Percentiles rank a stretch among this genome's conserved stretches.
These are phyloP conservation scores for Malurus elegans DNA, from an alignment of 2,113 vertebrate species.

Conservation along the genomic window DNA sequence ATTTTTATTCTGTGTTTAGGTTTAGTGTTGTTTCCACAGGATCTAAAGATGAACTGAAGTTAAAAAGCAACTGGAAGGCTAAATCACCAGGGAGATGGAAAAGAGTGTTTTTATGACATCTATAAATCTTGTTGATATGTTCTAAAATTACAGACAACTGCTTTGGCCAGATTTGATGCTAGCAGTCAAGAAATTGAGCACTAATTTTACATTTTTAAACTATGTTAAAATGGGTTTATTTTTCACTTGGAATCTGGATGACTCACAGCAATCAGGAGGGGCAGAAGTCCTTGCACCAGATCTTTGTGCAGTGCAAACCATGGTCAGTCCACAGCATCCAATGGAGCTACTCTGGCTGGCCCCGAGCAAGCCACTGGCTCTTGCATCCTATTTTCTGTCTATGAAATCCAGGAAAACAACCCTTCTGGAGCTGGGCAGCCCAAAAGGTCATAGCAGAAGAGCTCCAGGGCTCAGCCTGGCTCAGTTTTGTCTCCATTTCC, in stretches of 20 bases:
- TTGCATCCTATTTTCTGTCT: neutral
- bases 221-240: neutral
- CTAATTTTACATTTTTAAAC: neutral
- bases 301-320: fast-evolving
- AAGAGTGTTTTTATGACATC: neutral
- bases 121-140: neutral
- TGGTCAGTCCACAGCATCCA: neutral
- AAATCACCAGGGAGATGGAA: neutral
- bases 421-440: neutral
- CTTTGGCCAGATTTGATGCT: neutral
- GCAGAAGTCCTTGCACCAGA: fast-evolving
- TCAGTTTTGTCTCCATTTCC: neutral
- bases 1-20: neutral
- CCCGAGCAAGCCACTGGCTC: fast-evolving
- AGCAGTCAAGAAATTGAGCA: neutral
- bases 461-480: neutral
- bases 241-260: neutral
- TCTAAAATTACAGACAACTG: neutral
- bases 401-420: neutral
- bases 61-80: slow-evolving; percentile 24
- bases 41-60: slow-evolving; percentile 25
- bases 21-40: slow-evolving; percentile 9
- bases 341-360: neutral
- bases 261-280: neutral
- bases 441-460: neutral